Evolutionary conservation across 2,113 vertebrate genomes (phyloP).

Genomic region (Hemiprocne comata): DNA sequence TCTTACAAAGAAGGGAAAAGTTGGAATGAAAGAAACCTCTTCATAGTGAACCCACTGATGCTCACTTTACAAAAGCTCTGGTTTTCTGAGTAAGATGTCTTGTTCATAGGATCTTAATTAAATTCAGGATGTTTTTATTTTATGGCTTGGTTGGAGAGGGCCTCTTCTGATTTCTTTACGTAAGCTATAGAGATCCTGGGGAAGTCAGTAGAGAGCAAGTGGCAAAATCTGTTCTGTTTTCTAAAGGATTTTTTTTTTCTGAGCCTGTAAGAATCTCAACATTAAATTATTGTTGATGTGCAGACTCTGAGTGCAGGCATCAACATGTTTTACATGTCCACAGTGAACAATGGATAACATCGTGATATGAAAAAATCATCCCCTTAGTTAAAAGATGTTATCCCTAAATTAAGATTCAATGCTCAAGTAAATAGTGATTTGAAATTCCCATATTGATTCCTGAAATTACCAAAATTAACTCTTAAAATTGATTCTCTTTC

Average conservation of each 20-base stretch:
- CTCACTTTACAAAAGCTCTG: slow-evolving; percentile 82
- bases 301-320: not conserved
- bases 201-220: not conserved
- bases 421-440: not conserved
- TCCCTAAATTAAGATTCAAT: not conserved
- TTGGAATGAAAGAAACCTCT: slow-evolving; percentile 84
- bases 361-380: not conserved
- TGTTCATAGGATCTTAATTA: not conserved
- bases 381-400: not conserved
- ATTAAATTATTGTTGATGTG: not conserved
- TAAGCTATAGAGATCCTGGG: not conserved
- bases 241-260: not conserved
- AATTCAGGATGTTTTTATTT: not conserved
- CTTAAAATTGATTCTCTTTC: not conserved
- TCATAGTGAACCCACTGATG: slow-evolving; percentile 83
- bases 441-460: not conserved
- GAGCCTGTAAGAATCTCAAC: not conserved
- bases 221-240: not conserved
- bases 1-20: slow-evolving; percentile 65
- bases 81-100: slow-evolving; percentile 80
- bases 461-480: not conserved
- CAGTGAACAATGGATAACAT: not conserved
- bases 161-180: not conserved
- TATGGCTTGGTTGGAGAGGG: not conserved
- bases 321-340: not conserved